A percentile compares a stretch with the other conserved stretches of the same genome.
These are phyloP conservation scores for Daktulosphaira vitifoliae DNA, from an alignment of 1,140 invertebrate genomes.

Conservation along the genomic window DNA sequence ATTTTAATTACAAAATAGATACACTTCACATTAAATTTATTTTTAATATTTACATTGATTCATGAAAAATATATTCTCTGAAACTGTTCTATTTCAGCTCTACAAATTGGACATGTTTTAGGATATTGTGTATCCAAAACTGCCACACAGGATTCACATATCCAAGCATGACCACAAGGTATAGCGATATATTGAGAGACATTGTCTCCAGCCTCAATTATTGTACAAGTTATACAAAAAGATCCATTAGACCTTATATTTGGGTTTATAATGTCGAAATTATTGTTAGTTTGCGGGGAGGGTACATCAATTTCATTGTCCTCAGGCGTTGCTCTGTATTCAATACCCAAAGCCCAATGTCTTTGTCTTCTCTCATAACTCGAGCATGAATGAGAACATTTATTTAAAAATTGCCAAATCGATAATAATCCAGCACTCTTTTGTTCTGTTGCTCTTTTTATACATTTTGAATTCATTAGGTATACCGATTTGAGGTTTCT, in stretches of 20 bases:
- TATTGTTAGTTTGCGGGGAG: too few species aligned
- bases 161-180: not conserved
- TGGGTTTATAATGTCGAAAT: too few species aligned
- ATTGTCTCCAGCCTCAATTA: not conserved
- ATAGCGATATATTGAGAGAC: not conserved
- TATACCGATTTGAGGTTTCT: not conserved
- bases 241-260: not conserved
- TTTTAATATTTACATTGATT: too few species aligned
- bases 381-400: not conserved
- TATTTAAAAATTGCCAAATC: not conserved
- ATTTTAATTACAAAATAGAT: too few species aligned
- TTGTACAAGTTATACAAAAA: not conserved
- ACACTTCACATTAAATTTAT: too few species aligned
- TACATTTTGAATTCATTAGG: not conserved
- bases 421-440: not conserved
- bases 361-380: not conserved
- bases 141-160: not conserved
- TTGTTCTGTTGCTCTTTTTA: not conserved
- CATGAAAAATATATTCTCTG: too few species aligned
- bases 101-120: not conserved
- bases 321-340: not conserved
- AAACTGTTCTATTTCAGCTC: not conserved
- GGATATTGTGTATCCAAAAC: not conserved
- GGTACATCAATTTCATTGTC: not conserved
- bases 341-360: not conserved